Evolutionary conservation across 2,113 vertebrate genomes (phyloP).

Genomic region (Siniperca knerii): DNA sequence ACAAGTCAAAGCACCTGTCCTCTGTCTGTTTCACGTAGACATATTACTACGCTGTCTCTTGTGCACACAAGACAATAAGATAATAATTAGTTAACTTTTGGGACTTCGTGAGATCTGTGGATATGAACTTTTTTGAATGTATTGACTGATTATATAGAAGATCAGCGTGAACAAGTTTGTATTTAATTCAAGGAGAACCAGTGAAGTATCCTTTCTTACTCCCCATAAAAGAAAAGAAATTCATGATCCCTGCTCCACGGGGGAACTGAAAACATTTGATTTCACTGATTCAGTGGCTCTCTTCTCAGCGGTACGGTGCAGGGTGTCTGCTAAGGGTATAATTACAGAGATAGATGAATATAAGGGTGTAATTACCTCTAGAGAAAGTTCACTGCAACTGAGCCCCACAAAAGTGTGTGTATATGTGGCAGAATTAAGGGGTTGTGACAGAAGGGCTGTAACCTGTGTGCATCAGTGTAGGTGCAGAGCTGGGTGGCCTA

Average conservation of each 20-base stretch:
- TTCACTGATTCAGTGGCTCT: conserved; percentile 42
- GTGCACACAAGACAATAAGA: neutral
- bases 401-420: conserved; percentile 18
- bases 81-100: neutral
- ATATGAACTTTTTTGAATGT: neutral
- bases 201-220: neutral
- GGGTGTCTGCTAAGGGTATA: conserved; percentile 39
- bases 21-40: no score
- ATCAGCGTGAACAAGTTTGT: neutral
- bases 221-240: neutral
- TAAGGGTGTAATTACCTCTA: conserved; percentile 58
- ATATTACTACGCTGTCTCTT: neutral
- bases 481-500: conserved; percentile 31
- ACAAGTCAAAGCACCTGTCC: no score
- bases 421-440: conserved; percentile 56
- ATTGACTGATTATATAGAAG: neutral
- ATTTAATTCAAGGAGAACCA: neutral
- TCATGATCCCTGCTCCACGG: neutral
- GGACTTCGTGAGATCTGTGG: neutral
- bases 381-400: conserved; percentile 37
- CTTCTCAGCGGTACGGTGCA: neutral
- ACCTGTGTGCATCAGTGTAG: conserved; percentile 41
- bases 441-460: conserved; percentile 39
- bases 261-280: conserved; percentile 43
- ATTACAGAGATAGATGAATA: conserved; percentile 72